A percentile compares a stretch with the other conserved stretches of the same genome.
Evolutionary conservation across 2,888 invertebrate genomes (phyloP).

Genomic region (Steinernema scapterisci): DNA sequence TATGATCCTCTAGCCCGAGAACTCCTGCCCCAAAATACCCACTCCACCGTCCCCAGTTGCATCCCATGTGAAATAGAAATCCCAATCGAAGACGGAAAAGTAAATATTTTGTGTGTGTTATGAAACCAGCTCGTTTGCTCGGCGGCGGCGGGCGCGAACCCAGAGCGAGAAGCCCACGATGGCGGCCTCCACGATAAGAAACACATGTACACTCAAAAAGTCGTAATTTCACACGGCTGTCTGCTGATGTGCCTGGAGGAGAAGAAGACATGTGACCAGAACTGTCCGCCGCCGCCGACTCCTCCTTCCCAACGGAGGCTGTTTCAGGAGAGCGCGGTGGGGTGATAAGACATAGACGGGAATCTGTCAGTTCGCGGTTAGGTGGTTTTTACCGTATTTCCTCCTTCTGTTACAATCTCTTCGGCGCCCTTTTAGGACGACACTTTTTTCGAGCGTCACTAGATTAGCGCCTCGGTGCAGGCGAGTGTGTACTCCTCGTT

Average conservation of each 20-base stretch:
- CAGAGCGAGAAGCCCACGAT: too few relatives aligned
- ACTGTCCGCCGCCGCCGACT: neutral
- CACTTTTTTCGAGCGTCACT: too few relatives aligned
- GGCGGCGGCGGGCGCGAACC: too few relatives aligned
- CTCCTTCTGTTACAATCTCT: too few relatives aligned
- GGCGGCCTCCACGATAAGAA: constrained; percentile 1
- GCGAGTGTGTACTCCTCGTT: too few relatives aligned
- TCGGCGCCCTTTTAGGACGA: too few relatives aligned
- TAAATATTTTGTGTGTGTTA: constrained; percentile 15
- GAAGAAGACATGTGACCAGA: constrained; percentile 16
- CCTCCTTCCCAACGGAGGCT: neutral
- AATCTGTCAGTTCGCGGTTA: neutral
- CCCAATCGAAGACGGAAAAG: neutral
- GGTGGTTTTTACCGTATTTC: neutral
- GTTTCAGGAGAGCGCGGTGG: constrained; percentile 16
- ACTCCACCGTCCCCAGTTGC: too few relatives aligned
- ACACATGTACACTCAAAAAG: constrained; percentile 26
- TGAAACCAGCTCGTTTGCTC: neutral
- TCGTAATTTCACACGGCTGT: constrained; percentile 26
- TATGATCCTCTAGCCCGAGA: too few relatives aligned
- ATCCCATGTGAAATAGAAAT: neutral
- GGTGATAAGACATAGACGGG: constrained; percentile 13
- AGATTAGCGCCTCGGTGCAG: too few relatives aligned
- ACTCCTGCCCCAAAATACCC: too few relatives aligned
- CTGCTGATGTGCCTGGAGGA: too few relatives aligned